These are phyloP conservation scores for Babyrousa celebensis DNA, from an alignment of 2,797 vertebrate genomes.

Conservation along the genomic window DNA sequence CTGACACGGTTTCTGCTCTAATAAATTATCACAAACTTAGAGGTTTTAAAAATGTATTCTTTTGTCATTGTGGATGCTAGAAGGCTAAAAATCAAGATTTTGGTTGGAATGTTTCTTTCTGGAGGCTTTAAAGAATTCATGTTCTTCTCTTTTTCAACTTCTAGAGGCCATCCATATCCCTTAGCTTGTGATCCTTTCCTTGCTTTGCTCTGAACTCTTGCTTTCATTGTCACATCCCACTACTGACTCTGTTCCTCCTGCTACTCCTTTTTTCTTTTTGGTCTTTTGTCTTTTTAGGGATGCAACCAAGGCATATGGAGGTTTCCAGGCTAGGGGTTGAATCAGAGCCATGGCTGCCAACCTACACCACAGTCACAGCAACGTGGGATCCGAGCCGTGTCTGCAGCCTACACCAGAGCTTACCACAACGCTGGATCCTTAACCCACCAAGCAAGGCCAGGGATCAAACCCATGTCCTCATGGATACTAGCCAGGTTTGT, in stretches of 20 bases:
- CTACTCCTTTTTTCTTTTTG: background rate
- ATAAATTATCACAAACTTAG: background rate
- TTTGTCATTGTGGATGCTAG: background rate
- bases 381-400: too few relatives aligned
- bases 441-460: too few relatives aligned
- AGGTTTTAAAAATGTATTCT: conserved; percentile 30
- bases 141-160: background rate
- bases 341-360: too few relatives aligned
- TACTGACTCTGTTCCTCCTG: background rate
- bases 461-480: too few relatives aligned
- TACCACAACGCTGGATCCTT: too few relatives aligned
- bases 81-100: conserved; percentile 5
- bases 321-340: too few relatives aligned
- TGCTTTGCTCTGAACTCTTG: background rate
- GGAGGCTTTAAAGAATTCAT: background rate
- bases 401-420: too few relatives aligned
- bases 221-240: background rate
- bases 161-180: background rate
- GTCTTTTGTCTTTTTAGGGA: too few relatives aligned
- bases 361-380: too few relatives aligned
- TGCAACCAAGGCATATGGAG: too few relatives aligned
- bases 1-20: background rate
- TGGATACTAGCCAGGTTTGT: too few relatives aligned
- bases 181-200: background rate
- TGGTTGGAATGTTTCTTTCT: background rate